Evolutionary conservation across 1,140 invertebrate species (phyloP).

Genomic region (Apis mellifera): Amel_HAv3.1 CM009936.2:8502501-8503000

Average conservation of each 20-base stretch:
- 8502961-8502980: not conserved
- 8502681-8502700: not conserved
- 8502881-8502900: not conserved
- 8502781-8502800: not conserved
- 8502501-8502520: constrained; percentile 7
- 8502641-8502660: not conserved
- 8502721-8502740: no score
- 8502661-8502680: not conserved
- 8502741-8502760: not conserved
- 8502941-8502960: not conserved
- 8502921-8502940: not conserved
- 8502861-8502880: not conserved
- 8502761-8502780: not conserved
- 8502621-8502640: not conserved
- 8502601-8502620: not conserved
- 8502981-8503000: not conserved
- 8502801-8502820: not conserved
- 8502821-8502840: not conserved
- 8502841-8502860: not conserved
- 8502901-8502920: not conserved
- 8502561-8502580: not conserved
- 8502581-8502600: not conserved
- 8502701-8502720: not conserved
- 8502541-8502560: not conserved
- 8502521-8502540: not conserved